These are phyloP conservation scores for Cyrtonyx montezumae DNA, from an alignment of 2,113 vertebrate species.

Conservation along the genomic window DNA sequence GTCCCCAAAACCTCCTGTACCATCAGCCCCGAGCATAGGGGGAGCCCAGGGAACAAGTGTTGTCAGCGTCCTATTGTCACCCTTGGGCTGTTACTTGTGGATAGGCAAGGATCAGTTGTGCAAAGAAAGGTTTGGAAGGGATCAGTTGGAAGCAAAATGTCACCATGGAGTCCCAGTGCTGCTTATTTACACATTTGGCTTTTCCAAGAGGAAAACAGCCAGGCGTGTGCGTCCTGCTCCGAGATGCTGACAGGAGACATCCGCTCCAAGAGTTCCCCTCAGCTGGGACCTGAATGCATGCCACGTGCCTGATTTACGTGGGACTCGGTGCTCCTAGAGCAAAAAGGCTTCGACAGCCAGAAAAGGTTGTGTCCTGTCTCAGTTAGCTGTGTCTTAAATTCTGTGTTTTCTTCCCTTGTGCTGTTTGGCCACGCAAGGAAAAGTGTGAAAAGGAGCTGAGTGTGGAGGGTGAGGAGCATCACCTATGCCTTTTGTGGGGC, in stretches of 20 bases:
- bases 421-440: background rate
- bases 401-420: background rate
- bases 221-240: background rate
- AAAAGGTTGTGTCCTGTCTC: background rate
- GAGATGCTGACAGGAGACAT: slow-evolving; percentile 15
- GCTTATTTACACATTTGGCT: background rate
- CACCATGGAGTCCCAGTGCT: background rate
- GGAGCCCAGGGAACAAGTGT: rapidly evolving
- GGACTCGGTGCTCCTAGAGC: background rate
- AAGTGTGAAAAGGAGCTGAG: background rate
- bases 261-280: background rate
- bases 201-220: background rate
- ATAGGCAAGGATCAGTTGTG: rapidly evolving
- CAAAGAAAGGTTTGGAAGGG: background rate
- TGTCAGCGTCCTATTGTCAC: rapidly evolving
- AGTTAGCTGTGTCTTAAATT: background rate
- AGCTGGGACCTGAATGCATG: background rate
- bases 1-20: rapidly evolving
- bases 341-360: background rate
- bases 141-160: rapidly evolving
- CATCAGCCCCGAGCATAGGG: rapidly evolving
- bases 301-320: background rate
- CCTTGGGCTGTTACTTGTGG: rapidly evolving
- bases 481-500: too few relatives aligned
- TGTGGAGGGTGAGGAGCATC: background rate